Conservation (phyloP, 2,888 invertebrate genomes). For the Metallyticus violacea region DNA sequence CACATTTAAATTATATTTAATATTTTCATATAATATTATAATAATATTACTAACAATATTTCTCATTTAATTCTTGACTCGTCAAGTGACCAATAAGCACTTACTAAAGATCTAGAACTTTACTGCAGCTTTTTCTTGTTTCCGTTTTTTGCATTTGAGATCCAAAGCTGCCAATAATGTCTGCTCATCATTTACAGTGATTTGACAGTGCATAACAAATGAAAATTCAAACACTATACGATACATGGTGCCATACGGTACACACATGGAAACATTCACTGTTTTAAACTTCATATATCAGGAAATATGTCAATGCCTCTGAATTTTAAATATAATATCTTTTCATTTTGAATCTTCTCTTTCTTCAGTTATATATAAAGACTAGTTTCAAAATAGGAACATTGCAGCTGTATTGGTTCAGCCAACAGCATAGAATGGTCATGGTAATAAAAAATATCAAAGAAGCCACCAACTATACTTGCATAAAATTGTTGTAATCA, state of each 20-base stretch:
- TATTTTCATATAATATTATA: slow-evolving; percentile 18
- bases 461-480: slow-evolving; percentile 15
- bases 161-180: neutral
- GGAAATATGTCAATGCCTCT: slow-evolving; percentile 6
- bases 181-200: neutral
- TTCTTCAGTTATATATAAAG: slow-evolving; percentile 37
- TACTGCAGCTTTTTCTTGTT: neutral
- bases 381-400: slow-evolving; percentile 55
- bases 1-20: slow-evolving; percentile 13
- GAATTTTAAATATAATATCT: neutral
- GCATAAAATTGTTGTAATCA: neutral
- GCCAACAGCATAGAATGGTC: slow-evolving; percentile 22
- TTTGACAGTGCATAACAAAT: neutral
- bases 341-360: slow-evolving; percentile 22
- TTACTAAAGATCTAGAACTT: neutral
- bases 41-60: slow-evolving; percentile 13
- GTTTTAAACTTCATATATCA: neutral
- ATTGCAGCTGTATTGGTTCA: slow-evolving; percentile 41
- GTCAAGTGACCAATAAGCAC: neutral
- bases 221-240: neutral
- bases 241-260: neutral
- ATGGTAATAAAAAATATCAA: slow-evolving; percentile 19
- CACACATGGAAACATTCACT: slow-evolving; percentile 1
- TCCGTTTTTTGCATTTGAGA: neutral
- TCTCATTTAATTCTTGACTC: neutral